These are phyloP conservation scores for Diaphora mendica DNA, from an alignment of 2,888 invertebrate genomes.

Conservation along the genomic window DNA sequence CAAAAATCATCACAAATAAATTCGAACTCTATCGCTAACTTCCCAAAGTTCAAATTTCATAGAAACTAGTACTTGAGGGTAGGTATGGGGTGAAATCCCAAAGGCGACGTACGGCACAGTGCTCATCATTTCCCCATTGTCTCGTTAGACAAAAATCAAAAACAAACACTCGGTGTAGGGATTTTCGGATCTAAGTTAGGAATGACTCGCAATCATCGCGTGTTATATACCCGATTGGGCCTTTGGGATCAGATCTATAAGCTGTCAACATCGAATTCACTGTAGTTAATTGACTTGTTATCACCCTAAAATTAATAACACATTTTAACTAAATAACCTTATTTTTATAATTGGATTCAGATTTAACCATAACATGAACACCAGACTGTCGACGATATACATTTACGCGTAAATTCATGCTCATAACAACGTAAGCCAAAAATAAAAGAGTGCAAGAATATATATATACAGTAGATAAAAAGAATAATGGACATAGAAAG, in stretches of 20 bases:
- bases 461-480: not conserved
- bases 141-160: conserved; percentile 87
- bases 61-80: conserved; percentile 58
- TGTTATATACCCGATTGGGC: conserved; percentile 64
- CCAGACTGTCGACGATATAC: not conserved
- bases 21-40: conserved; percentile 59
- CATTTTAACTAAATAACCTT: not conserved
- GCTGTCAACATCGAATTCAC: conserved; percentile 40
- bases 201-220: conserved; percentile 77
- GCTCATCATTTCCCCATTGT: conserved; percentile 87
- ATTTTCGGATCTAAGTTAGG: conserved; percentile 81
- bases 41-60: conserved; percentile 65
- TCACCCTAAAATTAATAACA: not conserved
- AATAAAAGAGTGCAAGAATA: not conserved
- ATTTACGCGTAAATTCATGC: not conserved
- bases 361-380: not conserved
- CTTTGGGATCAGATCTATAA: conserved; percentile 70
- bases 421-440: not conserved
- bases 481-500: no score
- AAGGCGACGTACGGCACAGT: conserved; percentile 79
- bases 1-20: conserved; percentile 51
- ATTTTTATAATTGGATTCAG: not conserved
- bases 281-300: conserved; percentile 28
- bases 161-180: conserved; percentile 82
- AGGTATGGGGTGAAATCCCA: conserved; percentile 83